Evolutionary conservation across 2,113 vertebrate species (phyloP), one percentile per base, ranked within the genome.

Genomic region (Uria lomvia): DNA sequence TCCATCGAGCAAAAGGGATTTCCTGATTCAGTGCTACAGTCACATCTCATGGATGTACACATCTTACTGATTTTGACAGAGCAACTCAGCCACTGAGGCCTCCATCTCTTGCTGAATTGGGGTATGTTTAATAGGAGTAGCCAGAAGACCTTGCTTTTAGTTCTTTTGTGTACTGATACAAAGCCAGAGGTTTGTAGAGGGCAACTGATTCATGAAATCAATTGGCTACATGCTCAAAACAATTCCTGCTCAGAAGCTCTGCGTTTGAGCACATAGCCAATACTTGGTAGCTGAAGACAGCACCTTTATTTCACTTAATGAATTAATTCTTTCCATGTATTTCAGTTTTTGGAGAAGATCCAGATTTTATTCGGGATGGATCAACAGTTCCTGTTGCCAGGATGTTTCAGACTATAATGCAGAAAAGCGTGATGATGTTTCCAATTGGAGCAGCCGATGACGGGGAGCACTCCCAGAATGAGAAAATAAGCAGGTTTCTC

Each of bases 401-500:
- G 50, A 96, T 88, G 21, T 98, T 99, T 90, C 98, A 98, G 89
- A 94, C 94, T 26, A 30, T 96, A 38, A 96, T 63, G 3, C 96
- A 96, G 63, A 98, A 98, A 88, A 98, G 94, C 11, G 97, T 98
- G 96, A 96, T 98, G 95, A 98, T 99, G 98, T 80, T 99, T 75
- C 98, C 97, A 0, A 96, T 98, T 5, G 98, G 98, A 29, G 96
- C 97, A 5, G 97, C 97, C 0, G 98, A 98, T 32, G 98, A 98
- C 2, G 98, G 98, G 4, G 98, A 98, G 15, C 98, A 98, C 77
- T 98, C 98, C 38, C 98, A 98, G 95, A 98, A 98, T 2, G 98
- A 99, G 98, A 99, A 98, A 53, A 98, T 98, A 91, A 98, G 98
- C 98, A 98, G 98, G 98, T 98, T 38, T 92, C 19, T 73, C 55